Conservation (phyloP, 2,888 invertebrate genomes). For the Dryadula phaetusa region DNA sequence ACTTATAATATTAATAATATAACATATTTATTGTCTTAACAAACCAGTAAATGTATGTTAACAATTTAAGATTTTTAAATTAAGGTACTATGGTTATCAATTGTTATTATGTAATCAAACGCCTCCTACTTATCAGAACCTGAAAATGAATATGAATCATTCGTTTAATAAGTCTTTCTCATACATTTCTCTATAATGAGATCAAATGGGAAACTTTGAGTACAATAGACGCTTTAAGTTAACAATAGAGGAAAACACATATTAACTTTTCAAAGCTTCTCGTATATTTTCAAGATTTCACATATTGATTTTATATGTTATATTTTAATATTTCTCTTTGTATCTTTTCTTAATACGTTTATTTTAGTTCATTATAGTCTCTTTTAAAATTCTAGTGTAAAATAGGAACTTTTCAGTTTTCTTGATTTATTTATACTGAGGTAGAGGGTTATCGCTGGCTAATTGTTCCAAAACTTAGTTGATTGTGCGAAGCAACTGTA, state of each 20-base stretch:
- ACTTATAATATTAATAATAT: background rate
- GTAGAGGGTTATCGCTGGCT: constrained; percentile 5
- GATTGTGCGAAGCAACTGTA: constrained; percentile 23
- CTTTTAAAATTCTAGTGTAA: background rate
- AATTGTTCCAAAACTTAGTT: constrained; percentile 14
- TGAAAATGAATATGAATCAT: constrained; percentile 7
- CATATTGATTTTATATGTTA: background rate
- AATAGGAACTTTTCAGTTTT: background rate
- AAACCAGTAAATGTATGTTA: background rate
- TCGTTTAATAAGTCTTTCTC: constrained; percentile 4
- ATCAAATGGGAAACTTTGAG: constrained; percentile 31
- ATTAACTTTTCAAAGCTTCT: constrained; percentile 20
- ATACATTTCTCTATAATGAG: constrained; percentile 24
- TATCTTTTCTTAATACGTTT: background rate
- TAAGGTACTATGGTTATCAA: background rate
- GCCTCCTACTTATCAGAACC: background rate
- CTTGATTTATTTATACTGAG: background rate
- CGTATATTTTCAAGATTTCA: background rate
- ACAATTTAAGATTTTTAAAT: background rate
- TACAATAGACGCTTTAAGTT: constrained; percentile 29
- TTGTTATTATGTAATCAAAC: background rate
- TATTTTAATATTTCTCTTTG: background rate
- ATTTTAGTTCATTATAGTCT: background rate
- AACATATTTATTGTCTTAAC: background rate
- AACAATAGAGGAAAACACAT: constrained; percentile 20